Conservation (phyloP, 2,888 invertebrate species). For the Cybosia mesomella region DNA sequence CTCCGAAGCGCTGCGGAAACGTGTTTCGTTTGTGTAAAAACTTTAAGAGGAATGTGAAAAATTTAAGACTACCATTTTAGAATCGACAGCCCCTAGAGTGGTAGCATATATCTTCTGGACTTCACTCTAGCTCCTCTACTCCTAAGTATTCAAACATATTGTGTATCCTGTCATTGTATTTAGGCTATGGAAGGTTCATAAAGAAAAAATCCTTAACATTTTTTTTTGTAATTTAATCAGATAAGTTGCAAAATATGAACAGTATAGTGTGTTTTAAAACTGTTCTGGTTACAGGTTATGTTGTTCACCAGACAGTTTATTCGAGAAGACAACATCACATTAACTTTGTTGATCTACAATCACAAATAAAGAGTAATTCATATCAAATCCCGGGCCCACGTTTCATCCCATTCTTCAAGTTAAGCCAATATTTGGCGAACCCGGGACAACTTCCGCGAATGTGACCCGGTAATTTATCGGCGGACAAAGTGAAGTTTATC, state of each 20-base stretch:
- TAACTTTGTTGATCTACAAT: slow-evolving; percentile 62
- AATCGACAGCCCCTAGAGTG: neutral
- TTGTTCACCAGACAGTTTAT: neutral
- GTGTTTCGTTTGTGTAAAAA: too few species aligned
- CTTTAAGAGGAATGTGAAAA: neutral
- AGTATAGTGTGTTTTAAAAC: too few species aligned
- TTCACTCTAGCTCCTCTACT: neutral
- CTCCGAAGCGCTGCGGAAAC: too few species aligned
- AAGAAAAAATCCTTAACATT: too few species aligned
- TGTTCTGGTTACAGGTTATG: neutral
- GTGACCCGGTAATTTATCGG: slow-evolving; percentile 84
- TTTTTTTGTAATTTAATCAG: too few species aligned
- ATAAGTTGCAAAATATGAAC: too few species aligned
- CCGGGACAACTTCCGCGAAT: slow-evolving; percentile 70
- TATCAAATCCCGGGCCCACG: slow-evolving; percentile 69
- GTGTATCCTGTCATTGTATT: too few species aligned
- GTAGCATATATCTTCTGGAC: neutral
- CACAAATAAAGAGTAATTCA: slow-evolving; percentile 65
- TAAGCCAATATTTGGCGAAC: slow-evolving; percentile 84
- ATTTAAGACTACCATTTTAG: neutral
- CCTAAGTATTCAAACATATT: too few species aligned
- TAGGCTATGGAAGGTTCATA: too few species aligned
- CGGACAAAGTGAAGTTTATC: slow-evolving; percentile 86
- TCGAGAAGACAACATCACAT: slow-evolving; percentile 46
- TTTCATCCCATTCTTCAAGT: slow-evolving; percentile 77